A percentile compares a stretch with the other conserved stretches of the same genome.
phyloP scores from a whole-genome alignment of 2,888 invertebrate genomes.

The Dysmachus trigonus region DNA sequence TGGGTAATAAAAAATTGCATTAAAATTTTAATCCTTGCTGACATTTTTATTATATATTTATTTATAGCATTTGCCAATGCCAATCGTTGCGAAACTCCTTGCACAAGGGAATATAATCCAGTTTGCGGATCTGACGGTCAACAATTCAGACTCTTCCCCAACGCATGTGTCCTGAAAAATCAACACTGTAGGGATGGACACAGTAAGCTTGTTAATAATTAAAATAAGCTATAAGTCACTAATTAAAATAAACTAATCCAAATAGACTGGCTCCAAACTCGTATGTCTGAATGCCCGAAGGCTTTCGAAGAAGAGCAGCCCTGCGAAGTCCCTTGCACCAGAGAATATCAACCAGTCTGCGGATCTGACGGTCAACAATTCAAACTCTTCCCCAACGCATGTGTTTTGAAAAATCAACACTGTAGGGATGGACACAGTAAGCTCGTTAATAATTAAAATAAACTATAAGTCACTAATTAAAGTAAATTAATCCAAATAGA shows the following conservation, averaged over 20 bases:
- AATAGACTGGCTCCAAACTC: background rate
- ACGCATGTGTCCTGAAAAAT: conserved; percentile 4
- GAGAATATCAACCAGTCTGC: background rate
- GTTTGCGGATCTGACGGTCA: conserved; percentile 35
- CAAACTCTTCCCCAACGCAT: background rate
- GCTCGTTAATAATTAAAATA: background rate
- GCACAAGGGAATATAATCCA: conserved; percentile 9
- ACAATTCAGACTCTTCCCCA: background rate
- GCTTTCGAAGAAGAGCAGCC: background rate
- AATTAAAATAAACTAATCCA: background rate
- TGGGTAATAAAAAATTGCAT: background rate
- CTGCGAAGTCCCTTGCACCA: background rate
- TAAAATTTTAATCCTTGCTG: background rate
- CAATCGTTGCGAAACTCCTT: background rate
- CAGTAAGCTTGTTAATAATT: background rate
- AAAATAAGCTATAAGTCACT: background rate
- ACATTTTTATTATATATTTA: background rate
- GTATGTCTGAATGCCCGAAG: background rate
- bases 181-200: conserved; percentile 21
- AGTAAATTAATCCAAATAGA: background rate
- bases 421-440: background rate
- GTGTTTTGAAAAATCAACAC: conserved; percentile 2
- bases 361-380: background rate
- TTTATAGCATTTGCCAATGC: background rate
- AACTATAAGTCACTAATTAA: background rate